Base-by-base conservation (phyloP, 2,888 invertebrate species). In the Papilio protenor region DNA sequence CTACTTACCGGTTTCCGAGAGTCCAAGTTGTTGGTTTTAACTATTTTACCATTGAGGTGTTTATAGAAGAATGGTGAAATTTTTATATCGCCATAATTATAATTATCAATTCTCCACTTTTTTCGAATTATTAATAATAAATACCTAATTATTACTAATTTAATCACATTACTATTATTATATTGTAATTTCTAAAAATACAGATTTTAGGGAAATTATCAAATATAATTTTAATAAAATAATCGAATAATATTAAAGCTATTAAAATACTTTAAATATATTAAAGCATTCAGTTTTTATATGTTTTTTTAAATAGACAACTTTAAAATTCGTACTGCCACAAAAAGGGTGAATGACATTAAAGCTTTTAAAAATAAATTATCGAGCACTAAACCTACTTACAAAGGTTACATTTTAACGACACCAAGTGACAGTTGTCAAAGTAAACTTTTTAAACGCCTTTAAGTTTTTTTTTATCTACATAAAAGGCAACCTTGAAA, bases 1-100 rank as follows among this genome's bases (percentile, higher is more conserved):
- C 94, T 88, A 94, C 91, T 90, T 93, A 86, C 83, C 83, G 85
- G 88, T 88, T 92, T 92, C 91, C 91, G 91, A 91, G 89, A 86
- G 85, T 87, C 87, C 85, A 88, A 88, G 87, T 89, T 91, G 91
- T 90, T 90, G 90, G 89, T 90, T 91, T 91, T 90, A 91, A 90
- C 89, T 89, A 91, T 92, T 92, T 90, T 86, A 87, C 87, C 87
- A 88, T 82, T 77, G 81, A 81, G 76, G 82, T 81, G 84, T 83
- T 85, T 83, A 84, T 84, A 82, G 87, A 87, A 87, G 87, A 88
- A 87, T 87, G 83, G 84, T 82, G 75, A 77, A 71, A 71, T 70
- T 74, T 77, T 73, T 52, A 16, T 66, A 10, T 55, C 45, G 66
- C 40, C 49, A 72, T 71, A 45, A 72, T 72, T 59, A 70, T 45